Evolutionary conservation across 2,888 invertebrate genomes (phyloP).

Genomic region (Aphidoletes aphidimyza): DNA sequence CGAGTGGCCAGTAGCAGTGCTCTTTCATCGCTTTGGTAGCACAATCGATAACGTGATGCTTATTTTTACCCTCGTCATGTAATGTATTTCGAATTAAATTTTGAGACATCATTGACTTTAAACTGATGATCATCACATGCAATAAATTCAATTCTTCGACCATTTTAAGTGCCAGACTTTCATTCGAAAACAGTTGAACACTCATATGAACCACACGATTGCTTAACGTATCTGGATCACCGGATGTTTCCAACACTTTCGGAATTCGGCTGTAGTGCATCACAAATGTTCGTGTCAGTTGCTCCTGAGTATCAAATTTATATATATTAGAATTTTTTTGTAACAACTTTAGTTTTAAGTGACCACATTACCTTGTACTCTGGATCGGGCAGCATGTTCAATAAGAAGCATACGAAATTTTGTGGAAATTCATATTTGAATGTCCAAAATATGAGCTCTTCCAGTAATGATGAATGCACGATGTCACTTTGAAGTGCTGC

Average conservation of each 20-base stretch:
- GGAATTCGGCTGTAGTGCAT: conserved; percentile 96
- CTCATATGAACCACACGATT: conserved; percentile 98
- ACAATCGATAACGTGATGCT: conserved; percentile 93
- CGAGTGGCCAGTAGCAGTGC: conserved; percentile 98
- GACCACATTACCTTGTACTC: conserved; percentile 81
- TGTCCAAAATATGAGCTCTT: conserved; percentile 98
- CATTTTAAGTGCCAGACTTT: conserved; percentile 89
- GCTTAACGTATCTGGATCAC: conserved; percentile 90
- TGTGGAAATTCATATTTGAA: conserved; percentile 98
- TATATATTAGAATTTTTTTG: not conserved
- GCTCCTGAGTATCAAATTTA: conserved; percentile 72
- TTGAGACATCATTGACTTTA: conserved; percentile 92
- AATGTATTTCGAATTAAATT: conserved; percentile 88
- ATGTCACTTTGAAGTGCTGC: conserved; percentile 82
- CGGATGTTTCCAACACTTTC: conserved; percentile 85
- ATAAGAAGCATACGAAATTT: conserved; percentile 91
- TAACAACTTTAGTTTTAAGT: too few relatives aligned
- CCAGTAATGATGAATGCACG: conserved; percentile 85
- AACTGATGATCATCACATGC: conserved; percentile 91
- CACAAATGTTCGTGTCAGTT: conserved; percentile 93
- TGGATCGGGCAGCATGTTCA: conserved; percentile 95
- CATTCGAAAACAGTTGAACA: conserved; percentile 95
- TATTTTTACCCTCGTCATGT: conserved; percentile 80
- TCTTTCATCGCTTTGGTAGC: conserved; percentile 93
- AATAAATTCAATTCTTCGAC: conserved; percentile 89